Base-by-base conservation (phyloP, 2,888 invertebrate species). In the Aethes cnicana region DNA sequence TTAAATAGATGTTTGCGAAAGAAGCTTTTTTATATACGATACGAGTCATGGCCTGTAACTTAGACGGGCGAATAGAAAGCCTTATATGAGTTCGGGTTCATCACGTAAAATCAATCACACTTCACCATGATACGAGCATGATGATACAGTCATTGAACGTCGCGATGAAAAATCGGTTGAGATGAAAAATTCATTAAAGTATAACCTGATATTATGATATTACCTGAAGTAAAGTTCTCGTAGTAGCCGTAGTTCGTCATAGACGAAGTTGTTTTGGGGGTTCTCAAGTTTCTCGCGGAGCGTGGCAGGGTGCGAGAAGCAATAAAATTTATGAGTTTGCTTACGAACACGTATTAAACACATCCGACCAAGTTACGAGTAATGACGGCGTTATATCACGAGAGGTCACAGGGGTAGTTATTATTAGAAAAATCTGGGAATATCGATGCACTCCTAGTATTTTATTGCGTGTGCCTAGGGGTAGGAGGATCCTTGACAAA, bases 311-410 rank as follows among this genome's bases (percentile, higher is more conserved):
- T 42, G 57, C 47, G 53, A 28, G 21, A 26, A 47, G 41, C 41
- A 50, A 55, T 53, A 55, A 54, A 60, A 61, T 58, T 56, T 56
- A 58, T 54, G 55, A 56, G 55, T 53, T 50, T 50, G 36, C 53
- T 43, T 46, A 41, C 44, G 54, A 54, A 59, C 47, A 59, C 50
- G 54, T 53, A 56, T 55, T 56, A 58, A 52, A 47, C 49, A 50
- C 52, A 52, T 48, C 54, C 39, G 32, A 37, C 44, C 46, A 52
- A 44, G 36, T 39, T 21, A n/a, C 37, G 25, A 44, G 44, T 44
- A 46, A 52, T 39, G 44, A 47, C 41, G 33, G 35, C 35, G 28
- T 11, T 28, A 21, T 41, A 18, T 36, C 16, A 6, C 25, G 25
- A 23, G 18, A 4, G 18, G 17, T 3, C 20, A 4, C 8, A 12